Evolutionary conservation across 2,113 vertebrate genomes (phyloP).

Genomic region (Grammomys surdaster): DNA sequence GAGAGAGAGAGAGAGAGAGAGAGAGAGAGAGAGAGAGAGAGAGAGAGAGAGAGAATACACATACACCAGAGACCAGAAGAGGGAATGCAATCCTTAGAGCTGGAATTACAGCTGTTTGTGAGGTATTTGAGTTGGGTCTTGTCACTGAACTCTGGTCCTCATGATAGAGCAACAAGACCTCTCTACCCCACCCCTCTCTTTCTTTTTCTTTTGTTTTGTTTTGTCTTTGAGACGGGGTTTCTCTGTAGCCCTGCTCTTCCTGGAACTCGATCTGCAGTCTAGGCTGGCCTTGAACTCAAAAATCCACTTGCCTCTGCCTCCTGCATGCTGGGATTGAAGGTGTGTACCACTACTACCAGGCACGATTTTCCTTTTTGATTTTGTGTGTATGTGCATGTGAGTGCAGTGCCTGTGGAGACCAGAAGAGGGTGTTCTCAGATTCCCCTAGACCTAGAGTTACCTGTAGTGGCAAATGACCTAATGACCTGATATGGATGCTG

Average conservation of each 20-base stretch:
- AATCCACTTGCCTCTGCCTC: background rate
- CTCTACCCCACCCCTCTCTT: too few species aligned
- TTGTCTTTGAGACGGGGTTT: background rate
- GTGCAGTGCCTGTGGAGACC: background rate
- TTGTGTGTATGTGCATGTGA: background rate
- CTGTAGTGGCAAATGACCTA: background rate
- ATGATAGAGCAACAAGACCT: background rate
- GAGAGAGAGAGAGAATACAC: too few species aligned
- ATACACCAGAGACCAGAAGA: background rate
- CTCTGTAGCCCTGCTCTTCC: background rate
- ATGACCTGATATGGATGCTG: background rate
- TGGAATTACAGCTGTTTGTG: background rate
- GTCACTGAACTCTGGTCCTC: background rate
- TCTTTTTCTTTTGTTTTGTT: background rate
- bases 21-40: background rate
- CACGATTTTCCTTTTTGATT: background rate
- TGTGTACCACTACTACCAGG: background rate
- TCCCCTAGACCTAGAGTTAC: background rate
- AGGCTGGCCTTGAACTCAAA: background rate
- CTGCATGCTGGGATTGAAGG: background rate
- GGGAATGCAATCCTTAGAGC: background rate
- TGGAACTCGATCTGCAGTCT: background rate
- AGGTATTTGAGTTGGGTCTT: background rate
- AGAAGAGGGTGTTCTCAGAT: background rate
- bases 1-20: too few species aligned